Evolutionary conservation across 2,888 invertebrate species (phyloP).

Genomic region (Oligia strigilis): DNA sequence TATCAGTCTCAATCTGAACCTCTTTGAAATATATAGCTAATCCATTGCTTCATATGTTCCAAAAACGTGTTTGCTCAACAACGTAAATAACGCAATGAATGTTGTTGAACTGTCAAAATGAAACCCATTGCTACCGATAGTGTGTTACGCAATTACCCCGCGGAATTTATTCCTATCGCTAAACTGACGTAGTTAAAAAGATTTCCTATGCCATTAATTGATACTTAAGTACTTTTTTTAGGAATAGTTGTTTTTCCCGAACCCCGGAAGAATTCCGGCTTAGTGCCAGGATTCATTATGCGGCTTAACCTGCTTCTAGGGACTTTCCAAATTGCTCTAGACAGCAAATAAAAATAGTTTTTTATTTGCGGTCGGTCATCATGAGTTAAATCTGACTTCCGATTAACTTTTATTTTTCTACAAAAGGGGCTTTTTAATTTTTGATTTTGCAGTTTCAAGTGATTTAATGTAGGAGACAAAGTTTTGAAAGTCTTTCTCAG

Average conservation of each 20-base stretch:
- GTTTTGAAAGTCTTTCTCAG: too few relatives aligned
- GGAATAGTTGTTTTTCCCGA: slow-evolving; percentile 34
- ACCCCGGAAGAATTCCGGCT: slow-evolving; percentile 28
- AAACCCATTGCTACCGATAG: too few relatives aligned
- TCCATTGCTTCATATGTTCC: too few relatives aligned
- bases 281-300: slow-evolving; percentile 42
- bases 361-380: not conserved
- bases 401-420: not conserved
- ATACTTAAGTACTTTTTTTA: slow-evolving; percentile 23
- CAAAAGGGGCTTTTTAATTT: not conserved
- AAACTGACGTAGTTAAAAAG: slow-evolving; percentile 30
- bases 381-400: not conserved
- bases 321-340: slow-evolving; percentile 26
- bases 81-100: too few relatives aligned
- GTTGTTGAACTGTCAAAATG: too few relatives aligned
- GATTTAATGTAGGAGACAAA: not conserved
- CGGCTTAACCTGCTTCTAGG: slow-evolving; percentile 17
- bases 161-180: slow-evolving; percentile 20
- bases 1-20: too few relatives aligned
- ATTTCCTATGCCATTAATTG: slow-evolving; percentile 26
- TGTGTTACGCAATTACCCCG: too few relatives aligned
- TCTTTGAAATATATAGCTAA: too few relatives aligned
- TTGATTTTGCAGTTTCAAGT: not conserved
- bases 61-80: too few relatives aligned
- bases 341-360: slow-evolving; percentile 3